Base-by-base conservation (phyloP, 2,113 vertebrate genomes). In the Philantomba maxwellii region DNA sequence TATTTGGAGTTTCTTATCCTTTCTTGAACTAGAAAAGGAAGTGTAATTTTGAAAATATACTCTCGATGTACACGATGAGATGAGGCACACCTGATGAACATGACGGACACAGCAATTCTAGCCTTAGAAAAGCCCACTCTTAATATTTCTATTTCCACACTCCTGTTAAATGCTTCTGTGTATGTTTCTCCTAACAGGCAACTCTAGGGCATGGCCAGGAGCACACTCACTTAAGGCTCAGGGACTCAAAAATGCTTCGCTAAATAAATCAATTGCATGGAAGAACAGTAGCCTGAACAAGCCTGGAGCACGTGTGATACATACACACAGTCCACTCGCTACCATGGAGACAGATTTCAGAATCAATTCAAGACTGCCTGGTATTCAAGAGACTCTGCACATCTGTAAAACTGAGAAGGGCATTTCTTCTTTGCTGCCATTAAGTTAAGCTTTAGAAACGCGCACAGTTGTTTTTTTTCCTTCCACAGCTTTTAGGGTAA, bases 1-100 rank as follows among this genome's bases (percentile, higher is more conserved):
- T 89, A 66, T 78, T 62, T 75, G 78, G 64, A 78, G 25, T 78
- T 89, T 89, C 47, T 64, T 89, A 64, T 33, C n/a, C 47, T 26
- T 64, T 55, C 39, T 49, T 57, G 36, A 53, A 66, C 73, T 66
- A 88, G 62, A 53, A 43, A 53, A 95, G 26, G n/a, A 23, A 82
- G 58, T 12, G 83, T 43, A 57, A 89, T 30, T 87, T 8, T 83
- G 62, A 88, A 92, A 84, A 89, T 39, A 26, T 28, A 45, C 49
- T 33, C 36, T 73, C 62, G n/a, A 28, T 13, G n/a, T 16, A 53
- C 16, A 84, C 4, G 17, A 80, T 64, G 14, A 81, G 26, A 23
- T 60, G 64, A 91, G 17, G n/a, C n/a, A 23, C 30, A 53, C 55
- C 43, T 77, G 49, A 86, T 10, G 28, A 92, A 87, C 49, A 26